Evolutionary conservation across 1,140 invertebrate species (phyloP).

Genomic region (Heliconius himera): DNA sequence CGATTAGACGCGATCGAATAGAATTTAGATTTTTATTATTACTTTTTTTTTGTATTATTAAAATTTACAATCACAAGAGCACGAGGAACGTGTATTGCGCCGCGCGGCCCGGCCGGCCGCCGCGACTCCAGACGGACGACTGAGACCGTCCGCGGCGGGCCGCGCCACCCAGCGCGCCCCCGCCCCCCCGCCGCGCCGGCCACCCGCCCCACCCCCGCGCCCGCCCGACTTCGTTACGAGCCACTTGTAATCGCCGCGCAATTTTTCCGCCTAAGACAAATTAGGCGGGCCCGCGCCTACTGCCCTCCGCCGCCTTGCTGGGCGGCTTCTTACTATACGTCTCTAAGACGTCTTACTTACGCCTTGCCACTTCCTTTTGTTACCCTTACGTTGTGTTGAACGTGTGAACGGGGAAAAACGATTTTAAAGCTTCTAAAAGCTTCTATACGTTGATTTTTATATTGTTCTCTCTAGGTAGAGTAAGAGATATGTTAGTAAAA

Average conservation of each 20-base stretch:
- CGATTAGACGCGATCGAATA: conserved; percentile 68
- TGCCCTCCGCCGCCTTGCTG: conserved; percentile 57
- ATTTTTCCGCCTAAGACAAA: conserved; percentile 81
- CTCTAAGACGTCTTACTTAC: conserved; percentile 56
- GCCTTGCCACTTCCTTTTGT: conserved; percentile 48
- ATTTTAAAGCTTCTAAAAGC: not conserved
- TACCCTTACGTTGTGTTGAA: not conserved
- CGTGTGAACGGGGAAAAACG: not conserved
- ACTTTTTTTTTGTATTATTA: conserved; percentile 73
- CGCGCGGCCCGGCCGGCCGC: conserved; percentile 77
- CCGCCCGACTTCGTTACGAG: conserved; percentile 78
- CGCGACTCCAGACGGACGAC: conserved; percentile 79
- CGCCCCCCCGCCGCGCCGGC: conserved; percentile 32
- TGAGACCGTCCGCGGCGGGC: conserved; percentile 63
- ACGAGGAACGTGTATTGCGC: conserved; percentile 79
- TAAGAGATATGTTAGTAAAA: not conserved
- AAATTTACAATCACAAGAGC: conserved; percentile 80
- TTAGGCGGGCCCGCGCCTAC: conserved; percentile 70
- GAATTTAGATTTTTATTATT: conserved; percentile 45
- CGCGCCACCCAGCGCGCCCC: conserved; percentile 49
- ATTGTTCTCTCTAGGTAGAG: not conserved
- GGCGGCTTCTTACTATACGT: conserved; percentile 60
- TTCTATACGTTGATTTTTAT: not conserved
- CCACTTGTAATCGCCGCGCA: conserved; percentile 79
- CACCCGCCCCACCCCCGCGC: conserved; percentile 49